A percentile compares a stretch with the other conserved stretches of the same genome.
Evolutionary conservation across 2,888 invertebrate genomes (phyloP).

Genomic region (Chouioia cunea): DNA sequence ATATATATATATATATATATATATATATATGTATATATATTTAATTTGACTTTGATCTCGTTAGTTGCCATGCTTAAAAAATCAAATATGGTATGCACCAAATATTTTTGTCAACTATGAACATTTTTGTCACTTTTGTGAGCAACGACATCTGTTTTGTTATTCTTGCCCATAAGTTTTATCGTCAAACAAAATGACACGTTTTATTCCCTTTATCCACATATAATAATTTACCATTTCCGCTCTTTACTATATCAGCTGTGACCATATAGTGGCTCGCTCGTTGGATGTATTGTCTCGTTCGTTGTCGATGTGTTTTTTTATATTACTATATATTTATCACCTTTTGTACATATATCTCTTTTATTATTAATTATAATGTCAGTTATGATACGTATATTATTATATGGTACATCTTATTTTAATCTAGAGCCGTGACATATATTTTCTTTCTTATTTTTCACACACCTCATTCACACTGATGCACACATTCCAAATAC

Average conservation of each 20-base stretch:
- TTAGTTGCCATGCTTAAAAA: too few relatives aligned
- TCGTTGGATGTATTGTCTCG: slow-evolving; percentile 69
- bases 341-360: slow-evolving; percentile 65
- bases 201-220: not conserved
- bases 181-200: too few relatives aligned
- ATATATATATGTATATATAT: too few relatives aligned
- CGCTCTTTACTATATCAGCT: slow-evolving; percentile 63
- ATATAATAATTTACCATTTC: slow-evolving; percentile 31
- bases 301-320: slow-evolving; percentile 66
- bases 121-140: too few relatives aligned
- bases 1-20: too few relatives aligned
- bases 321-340: slow-evolving; percentile 56
- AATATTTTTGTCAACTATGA: too few relatives aligned
- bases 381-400: slow-evolving; percentile 58
- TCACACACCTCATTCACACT: not conserved
- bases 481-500: slow-evolving; percentile 3
- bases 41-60: too few relatives aligned
- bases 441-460: slow-evolving; percentile 13
- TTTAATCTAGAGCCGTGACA: slow-evolving; percentile 40
- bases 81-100: too few relatives aligned
- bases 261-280: slow-evolving; percentile 69
- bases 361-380: slow-evolving; percentile 63
- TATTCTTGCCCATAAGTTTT: too few relatives aligned
- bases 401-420: slow-evolving; percentile 23
- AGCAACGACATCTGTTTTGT: too few relatives aligned